Percentiles rank a stretch among this genome's conserved stretches.
Conservation (phyloP, 2,113 vertebrate species). For the Ornithorhynchus anatinus region DNA sequence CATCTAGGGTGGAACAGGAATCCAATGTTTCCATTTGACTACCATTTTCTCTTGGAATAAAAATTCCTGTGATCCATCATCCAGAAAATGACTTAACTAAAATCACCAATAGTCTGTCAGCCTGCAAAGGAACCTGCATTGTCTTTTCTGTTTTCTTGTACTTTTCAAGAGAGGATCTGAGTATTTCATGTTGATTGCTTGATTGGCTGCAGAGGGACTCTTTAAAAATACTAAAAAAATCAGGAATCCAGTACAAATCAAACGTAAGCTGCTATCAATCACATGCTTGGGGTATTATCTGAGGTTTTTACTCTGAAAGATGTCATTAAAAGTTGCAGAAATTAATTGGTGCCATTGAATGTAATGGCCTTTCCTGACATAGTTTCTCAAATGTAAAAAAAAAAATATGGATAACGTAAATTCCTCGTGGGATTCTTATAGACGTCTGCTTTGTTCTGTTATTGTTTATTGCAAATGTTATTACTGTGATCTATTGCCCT, state of each 20-base stretch:
- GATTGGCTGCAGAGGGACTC: conserved; percentile 86
- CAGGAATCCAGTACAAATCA: conserved; percentile 82
- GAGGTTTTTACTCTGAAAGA: conserved; percentile 79
- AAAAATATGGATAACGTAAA: conserved; percentile 82
- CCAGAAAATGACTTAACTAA: conserved; percentile 70
- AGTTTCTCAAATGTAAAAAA: conserved; percentile 81
- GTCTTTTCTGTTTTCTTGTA: conserved; percentile 73
- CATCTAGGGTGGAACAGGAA: conserved; percentile 32
- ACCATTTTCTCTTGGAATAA: conserved; percentile 72
- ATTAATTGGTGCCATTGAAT: conserved; percentile 85
- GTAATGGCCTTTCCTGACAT: conserved; percentile 79
- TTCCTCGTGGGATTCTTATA: conserved; percentile 79
- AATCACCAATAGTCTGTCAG: conserved; percentile 65
- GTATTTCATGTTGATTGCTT: conserved; percentile 86
- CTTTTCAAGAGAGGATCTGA: conserved; percentile 74
- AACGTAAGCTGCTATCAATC: conserved; percentile 74
- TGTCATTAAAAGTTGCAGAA: conserved; percentile 85
- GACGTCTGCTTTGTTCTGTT: conserved; percentile 81
- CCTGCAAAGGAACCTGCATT: conserved; percentile 57
- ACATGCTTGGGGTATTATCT: conserved; percentile 72
- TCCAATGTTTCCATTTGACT: conserved; percentile 58
- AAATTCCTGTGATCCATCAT: conserved; percentile 73
- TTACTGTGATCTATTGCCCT: conserved; percentile 81
- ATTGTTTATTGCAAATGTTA: conserved; percentile 87
- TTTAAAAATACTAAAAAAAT: conserved; percentile 83